Evolutionary conservation across 2,113 vertebrate genomes (phyloP).

Genomic region (Microtus pennsylvanicus): DNA sequence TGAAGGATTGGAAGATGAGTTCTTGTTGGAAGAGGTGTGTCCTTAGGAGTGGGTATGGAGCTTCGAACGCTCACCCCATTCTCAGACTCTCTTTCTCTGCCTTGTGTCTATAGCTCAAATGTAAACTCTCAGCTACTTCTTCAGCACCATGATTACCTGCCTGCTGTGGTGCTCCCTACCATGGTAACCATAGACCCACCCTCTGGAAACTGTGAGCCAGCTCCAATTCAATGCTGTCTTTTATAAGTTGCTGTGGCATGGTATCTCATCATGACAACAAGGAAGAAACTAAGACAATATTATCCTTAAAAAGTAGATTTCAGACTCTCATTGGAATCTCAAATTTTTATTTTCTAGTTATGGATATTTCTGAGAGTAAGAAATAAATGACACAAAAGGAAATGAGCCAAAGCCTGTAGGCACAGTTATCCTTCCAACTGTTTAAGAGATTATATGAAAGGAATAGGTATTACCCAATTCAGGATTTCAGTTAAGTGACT

Average conservation of each 20-base stretch:
- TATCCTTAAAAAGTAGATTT: slow-evolving; percentile 3
- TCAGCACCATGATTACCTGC: background rate
- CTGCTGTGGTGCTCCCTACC: background rate
- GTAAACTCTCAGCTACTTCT: background rate
- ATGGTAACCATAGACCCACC: background rate
- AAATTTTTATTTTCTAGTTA: slow-evolving; percentile 7
- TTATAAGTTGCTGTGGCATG: background rate
- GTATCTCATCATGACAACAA: background rate
- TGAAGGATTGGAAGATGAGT: background rate
- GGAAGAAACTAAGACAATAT: background rate
- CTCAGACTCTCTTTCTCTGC: background rate
- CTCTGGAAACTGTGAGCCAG: background rate
- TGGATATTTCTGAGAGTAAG: slow-evolving; percentile 7
- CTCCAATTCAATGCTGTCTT: background rate
- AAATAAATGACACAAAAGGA: background rate
- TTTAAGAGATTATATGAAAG: slow-evolving; percentile 23
- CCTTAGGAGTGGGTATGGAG: background rate
- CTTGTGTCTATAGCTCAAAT: background rate
- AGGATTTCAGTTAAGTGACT: slow-evolving; percentile 51
- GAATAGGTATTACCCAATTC: slow-evolving; percentile 39
- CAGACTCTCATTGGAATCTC: background rate
- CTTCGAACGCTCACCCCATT: background rate
- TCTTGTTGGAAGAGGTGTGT: background rate
- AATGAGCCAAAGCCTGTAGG: background rate
- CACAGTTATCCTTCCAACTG: background rate